Conservation (phyloP, 1,140 invertebrate genomes). For the Bombus ignitus region DNA sequence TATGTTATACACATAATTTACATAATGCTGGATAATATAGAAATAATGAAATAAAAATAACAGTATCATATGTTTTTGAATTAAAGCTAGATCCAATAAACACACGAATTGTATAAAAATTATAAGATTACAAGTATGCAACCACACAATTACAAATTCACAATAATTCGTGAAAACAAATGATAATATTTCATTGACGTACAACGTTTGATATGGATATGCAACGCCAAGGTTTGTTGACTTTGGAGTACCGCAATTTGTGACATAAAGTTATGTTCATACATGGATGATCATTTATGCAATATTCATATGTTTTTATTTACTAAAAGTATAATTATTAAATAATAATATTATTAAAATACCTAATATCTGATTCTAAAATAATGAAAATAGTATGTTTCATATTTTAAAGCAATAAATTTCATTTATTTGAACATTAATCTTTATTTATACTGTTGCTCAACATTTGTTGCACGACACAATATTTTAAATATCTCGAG, state of each 20-base stretch:
- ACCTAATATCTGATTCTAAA: background rate
- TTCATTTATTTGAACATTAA: background rate
- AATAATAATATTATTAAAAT: background rate
- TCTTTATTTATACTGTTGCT: background rate
- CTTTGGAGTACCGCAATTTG: conserved; percentile 4
- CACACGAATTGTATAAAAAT: background rate
- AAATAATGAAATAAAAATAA: background rate
- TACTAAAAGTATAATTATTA: background rate
- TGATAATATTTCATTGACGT: conserved; percentile 1
- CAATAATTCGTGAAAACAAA: background rate
- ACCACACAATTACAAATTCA: background rate
- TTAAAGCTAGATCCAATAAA: background rate
- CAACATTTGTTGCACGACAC: background rate
- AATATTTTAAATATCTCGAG: background rate
- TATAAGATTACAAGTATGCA: background rate
- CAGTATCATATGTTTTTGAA: background rate
- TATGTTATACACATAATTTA: background rate
- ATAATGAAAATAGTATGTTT: background rate
- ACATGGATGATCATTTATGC: background rate
- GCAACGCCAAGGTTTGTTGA: background rate
- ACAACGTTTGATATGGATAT: background rate
- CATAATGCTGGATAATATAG: background rate
- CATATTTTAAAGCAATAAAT: background rate
- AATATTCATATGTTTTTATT: background rate
- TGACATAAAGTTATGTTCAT: background rate